Evolutionary conservation across 2,888 invertebrate species (phyloP).

Genomic region (Phania funesta): DNA sequence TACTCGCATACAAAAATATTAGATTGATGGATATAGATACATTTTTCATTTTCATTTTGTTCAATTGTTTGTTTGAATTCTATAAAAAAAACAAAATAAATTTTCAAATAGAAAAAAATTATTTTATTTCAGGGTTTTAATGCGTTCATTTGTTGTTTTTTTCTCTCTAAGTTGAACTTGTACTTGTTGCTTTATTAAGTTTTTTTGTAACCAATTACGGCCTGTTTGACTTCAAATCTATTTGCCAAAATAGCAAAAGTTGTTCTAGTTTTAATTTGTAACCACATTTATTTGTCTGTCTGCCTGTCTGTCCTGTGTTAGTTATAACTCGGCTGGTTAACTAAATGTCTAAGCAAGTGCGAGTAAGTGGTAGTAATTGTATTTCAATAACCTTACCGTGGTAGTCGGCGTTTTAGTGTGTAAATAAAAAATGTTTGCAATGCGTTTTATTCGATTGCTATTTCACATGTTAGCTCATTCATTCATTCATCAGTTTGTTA

Average conservation of each 20-base stretch:
- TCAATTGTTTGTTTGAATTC: conserved; percentile 48
- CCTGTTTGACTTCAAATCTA: conserved; percentile 45
- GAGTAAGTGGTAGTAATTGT: conserved; percentile 36
- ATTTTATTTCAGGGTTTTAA: conserved; percentile 65
- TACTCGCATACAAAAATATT: conserved; percentile 8
- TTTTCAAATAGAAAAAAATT: conserved; percentile 48
- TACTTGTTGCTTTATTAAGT: conserved; percentile 40
- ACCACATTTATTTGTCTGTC: conserved; percentile 50
- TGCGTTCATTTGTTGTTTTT: conserved; percentile 55
- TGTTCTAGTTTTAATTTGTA: conserved; percentile 64
- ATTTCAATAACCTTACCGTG: conserved; percentile 56
- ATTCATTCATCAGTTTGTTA: conserved; percentile 54
- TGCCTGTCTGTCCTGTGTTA: conserved; percentile 11
- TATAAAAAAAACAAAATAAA: conserved; percentile 40
- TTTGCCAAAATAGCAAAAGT: conserved; percentile 66
- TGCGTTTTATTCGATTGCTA: conserved; percentile 52
- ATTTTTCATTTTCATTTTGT: conserved; percentile 52
- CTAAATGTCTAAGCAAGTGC: conserved; percentile 41
- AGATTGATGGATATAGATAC: conserved; percentile 43
- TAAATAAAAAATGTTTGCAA: conserved; percentile 54
- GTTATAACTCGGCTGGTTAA: background rate
- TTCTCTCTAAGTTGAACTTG: conserved; percentile 45
- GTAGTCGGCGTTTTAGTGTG: conserved; percentile 28
- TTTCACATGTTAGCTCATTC: conserved; percentile 39
- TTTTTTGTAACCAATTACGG: conserved; percentile 24